Base-by-base conservation (phyloP, 1,140 invertebrate genomes). In the Sitobion miscanthi region DNA sequence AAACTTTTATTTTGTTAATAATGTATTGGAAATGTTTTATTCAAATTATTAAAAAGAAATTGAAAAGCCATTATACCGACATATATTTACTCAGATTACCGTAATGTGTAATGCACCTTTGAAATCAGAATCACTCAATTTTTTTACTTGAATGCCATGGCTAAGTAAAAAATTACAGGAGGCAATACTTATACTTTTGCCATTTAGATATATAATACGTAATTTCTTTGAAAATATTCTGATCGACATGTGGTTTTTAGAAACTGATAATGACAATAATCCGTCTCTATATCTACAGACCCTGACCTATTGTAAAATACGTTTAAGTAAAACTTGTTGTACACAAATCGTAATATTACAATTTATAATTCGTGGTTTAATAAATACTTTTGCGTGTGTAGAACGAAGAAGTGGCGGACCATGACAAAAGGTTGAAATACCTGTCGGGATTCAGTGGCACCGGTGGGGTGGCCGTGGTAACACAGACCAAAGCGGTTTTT, bases 371-470 rank as follows among this genome's bases (percentile, higher is more conserved):
- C 62, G 14, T n/a, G 30, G 14, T n/a, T 17, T 17, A 7, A n/a
- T 69, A 20, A 77, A 4, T 62, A 30, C 25, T 17, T 69, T n/a
- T 77, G 30, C n/a, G 62, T 77, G 62, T 83, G 45, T 95, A 97
- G 96, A 99, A 97, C 94, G 99, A 99, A 95, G 99, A 99, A 95
- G 97, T 99, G 94, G 97, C 97, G 2, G 96, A 97, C 30, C 96
- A 96, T 94, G 99, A 99, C 95, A 96, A 97, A 87, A 96, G 98
- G n/a, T 95, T 98, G 82, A 96, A 96, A 47, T 99, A 97, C 95
- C 96, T 99, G 23, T 97, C 97, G 45, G 98, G 98, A 0, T 98
- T 99, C 95, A 97, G 96, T 94, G 99, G 99, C 1, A 98, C 98
- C 0, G 97, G 97, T 49, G 99, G 98, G 20, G 98, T 97, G 5